These are phyloP conservation scores for Ploceus nigricollis DNA, from an alignment of 2,113 vertebrate species.

Conservation along the genomic window DNA sequence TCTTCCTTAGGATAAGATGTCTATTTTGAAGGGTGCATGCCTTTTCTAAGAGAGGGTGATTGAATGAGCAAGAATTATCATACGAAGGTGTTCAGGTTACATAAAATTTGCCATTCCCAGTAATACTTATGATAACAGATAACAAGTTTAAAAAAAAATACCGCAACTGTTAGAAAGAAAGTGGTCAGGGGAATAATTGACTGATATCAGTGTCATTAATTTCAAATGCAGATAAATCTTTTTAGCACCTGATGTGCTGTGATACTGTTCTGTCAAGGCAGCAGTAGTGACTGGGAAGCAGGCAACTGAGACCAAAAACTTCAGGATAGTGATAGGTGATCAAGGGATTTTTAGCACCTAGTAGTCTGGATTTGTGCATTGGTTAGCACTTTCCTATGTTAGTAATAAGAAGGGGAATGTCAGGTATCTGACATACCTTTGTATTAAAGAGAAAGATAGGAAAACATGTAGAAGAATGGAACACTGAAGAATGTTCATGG, in stretches of 20 bases:
- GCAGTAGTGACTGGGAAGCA: background rate
- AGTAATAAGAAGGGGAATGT: background rate
- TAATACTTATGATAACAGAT: background rate
- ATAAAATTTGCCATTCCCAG: background rate
- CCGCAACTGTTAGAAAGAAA: background rate
- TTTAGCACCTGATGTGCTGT: background rate
- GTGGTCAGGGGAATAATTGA: background rate
- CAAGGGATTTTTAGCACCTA: background rate
- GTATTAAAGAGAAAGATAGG: background rate
- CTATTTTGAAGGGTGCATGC: rapidly evolving
- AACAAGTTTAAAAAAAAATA: background rate
- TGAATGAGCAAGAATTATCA: background rate
- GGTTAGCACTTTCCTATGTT: background rate
- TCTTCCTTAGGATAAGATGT: background rate
- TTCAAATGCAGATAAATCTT: background rate
- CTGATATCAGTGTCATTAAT: background rate
- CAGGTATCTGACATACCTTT: background rate
- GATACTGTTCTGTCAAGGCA: background rate
- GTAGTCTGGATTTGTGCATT: background rate
- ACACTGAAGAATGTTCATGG: background rate
- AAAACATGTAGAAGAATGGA: background rate
- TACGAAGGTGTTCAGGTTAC: background rate
- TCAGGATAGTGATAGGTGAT: background rate
- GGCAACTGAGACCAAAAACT: background rate
- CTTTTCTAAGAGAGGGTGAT: background rate